Base-by-base conservation (phyloP, 2,797 vertebrate genomes). In the Poecilia wingei region DNA sequence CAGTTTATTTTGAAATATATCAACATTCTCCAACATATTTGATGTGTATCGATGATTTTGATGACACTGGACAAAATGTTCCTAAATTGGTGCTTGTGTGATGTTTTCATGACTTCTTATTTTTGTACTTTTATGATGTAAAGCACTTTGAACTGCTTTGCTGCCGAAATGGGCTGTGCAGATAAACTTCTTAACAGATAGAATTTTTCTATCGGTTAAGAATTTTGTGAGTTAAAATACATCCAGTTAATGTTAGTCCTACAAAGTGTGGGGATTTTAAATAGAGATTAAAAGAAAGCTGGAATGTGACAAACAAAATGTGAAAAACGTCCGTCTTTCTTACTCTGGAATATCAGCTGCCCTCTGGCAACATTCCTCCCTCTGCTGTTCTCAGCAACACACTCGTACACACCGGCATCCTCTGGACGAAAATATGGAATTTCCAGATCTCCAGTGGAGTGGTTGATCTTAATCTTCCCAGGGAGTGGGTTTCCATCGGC, bases 341-440 rank as follows among this genome's bases (percentile, higher is more conserved):
- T 94, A 98, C 97, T 97, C 61, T 98, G 96, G 91, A 98, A 98
- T 0, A 95, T 89, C 87, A 99, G 93, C 74, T 97, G 97, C 59
- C 98, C 97, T 92, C 95, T 94, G 22, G 97, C 97, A 72, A 96
- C 90, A 1, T 97, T 98, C 28, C 82, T 96, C 53, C 98, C 98
- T 86, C 96, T 92, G 83, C 95, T 96, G 13, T 98, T 99, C 89
- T 98, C 97, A 0, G 97, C 98, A 22, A 97, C 86, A 1, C 98
- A 99, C 75, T 98, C 97, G 1, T 98, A 98, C 39, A 90, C 82
- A 0, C 97, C 97, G 0, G 97, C 95, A 3, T 99, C 98, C 80
- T 98, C 97, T 12, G 97, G 97, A 82, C 97, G 96, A 84, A 99
- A 99, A 83, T 98, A 98, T 75, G 97, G 97, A 89, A 99, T 98